Evolutionary conservation across 2,113 vertebrate genomes (phyloP).

Genomic region (Calidris pugnax): DNA sequence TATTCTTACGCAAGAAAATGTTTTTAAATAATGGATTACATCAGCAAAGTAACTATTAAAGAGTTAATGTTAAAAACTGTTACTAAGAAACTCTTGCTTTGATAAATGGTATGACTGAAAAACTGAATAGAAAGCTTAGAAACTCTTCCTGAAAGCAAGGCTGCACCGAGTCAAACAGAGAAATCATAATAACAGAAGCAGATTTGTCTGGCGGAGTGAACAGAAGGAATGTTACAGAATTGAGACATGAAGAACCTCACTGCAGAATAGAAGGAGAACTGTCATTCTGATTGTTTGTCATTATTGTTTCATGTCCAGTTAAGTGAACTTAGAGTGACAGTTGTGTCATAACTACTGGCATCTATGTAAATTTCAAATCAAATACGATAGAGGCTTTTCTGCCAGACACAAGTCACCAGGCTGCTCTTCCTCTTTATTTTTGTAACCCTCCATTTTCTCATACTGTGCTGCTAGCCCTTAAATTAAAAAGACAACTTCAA

Average conservation of each 20-base stretch:
- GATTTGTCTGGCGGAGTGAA: constrained; percentile 55
- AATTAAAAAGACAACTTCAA: constrained; percentile 13
- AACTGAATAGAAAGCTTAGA: constrained; percentile 51
- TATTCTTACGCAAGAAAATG: not conserved
- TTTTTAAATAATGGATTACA: constrained; percentile 51
- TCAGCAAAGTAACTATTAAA: constrained; percentile 55
- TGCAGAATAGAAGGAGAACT: constrained; percentile 54
- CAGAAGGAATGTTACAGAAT: constrained; percentile 61
- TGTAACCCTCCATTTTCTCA: constrained; percentile 43
- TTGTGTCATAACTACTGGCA: constrained; percentile 35
- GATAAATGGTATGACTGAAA: constrained; percentile 42
- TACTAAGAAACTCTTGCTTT: constrained; percentile 44
- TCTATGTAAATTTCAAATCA: constrained; percentile 62
- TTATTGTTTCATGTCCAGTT: constrained; percentile 65
- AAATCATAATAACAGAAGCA: constrained; percentile 65
- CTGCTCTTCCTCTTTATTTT: constrained; percentile 29
- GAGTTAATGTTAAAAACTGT: constrained; percentile 61
- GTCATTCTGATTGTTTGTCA: constrained; percentile 42
- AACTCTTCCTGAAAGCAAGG: constrained; percentile 64
- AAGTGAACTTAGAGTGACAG: constrained; percentile 56
- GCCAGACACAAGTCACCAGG: constrained; percentile 16
- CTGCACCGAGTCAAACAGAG: constrained; percentile 51
- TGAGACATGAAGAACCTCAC: constrained; percentile 55
- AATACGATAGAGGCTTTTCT: constrained; percentile 20
- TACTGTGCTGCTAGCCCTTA: not conserved